Evolutionary conservation across 2,888 invertebrate species (phyloP).

Genomic region (Campoplex capitator): DNA sequence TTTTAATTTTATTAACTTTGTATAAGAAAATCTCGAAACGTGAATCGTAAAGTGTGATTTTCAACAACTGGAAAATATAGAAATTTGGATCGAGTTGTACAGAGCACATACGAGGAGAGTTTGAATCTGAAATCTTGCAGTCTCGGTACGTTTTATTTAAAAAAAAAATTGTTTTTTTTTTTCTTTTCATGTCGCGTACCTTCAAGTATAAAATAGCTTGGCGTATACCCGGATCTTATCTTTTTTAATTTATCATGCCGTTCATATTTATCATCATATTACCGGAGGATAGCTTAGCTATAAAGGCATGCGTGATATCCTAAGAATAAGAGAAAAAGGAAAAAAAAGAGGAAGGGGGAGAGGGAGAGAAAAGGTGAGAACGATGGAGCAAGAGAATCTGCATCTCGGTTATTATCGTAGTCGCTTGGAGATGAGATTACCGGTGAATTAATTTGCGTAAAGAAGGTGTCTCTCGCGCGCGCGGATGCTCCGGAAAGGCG

Average conservation of each 20-base stretch:
- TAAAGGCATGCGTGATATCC: constrained; percentile 26
- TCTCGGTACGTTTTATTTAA: not conserved
- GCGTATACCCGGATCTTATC: constrained; percentile 30
- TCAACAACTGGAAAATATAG: not conserved
- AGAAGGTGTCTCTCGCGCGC: constrained; percentile 8
- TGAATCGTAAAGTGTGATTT: not conserved
- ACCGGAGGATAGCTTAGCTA: constrained; percentile 7
- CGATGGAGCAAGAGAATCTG: constrained; percentile 17
- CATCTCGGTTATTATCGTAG: constrained; percentile 47
- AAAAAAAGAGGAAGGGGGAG: not conserved
- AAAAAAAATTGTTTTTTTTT: not conserved
- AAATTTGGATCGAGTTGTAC: not conserved
- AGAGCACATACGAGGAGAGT: not conserved
- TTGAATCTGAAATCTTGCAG: not conserved
- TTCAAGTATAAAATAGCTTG: constrained; percentile 23
- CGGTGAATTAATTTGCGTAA: constrained; percentile 52
- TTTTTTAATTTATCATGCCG: constrained; percentile 7
- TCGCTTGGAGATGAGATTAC: constrained; percentile 51
- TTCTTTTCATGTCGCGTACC: not conserved
- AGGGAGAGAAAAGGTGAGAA: constrained; percentile 7
- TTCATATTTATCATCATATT: constrained; percentile 50
- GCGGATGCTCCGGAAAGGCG: constrained; percentile 56
- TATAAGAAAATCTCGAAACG: not conserved
- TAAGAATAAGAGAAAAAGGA: not conserved
- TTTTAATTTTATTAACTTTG: not conserved